Conservation (phyloP, 2,888 invertebrate species). For the Athalia circularis region DNA sequence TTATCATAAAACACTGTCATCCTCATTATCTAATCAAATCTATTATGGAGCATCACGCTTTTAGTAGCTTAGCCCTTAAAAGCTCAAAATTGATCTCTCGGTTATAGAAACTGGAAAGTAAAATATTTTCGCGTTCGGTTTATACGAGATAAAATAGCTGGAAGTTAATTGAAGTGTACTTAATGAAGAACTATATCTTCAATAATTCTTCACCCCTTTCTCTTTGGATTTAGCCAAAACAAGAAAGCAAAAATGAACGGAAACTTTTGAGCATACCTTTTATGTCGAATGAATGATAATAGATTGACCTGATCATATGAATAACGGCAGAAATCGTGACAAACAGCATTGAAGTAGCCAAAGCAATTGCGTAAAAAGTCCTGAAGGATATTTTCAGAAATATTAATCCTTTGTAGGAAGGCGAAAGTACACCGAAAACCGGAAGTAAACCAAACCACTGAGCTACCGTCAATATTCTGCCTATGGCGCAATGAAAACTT, state of each 20-base stretch:
- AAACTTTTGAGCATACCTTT: conserved; percentile 58
- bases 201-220: background rate
- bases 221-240: background rate
- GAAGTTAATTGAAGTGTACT: background rate
- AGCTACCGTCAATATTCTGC: conserved; percentile 62
- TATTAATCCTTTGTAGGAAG: conserved; percentile 58
- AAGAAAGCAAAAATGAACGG: background rate
- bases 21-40: background rate
- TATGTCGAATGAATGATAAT: conserved; percentile 59
- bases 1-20: background rate
- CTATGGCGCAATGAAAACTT: conserved; percentile 67
- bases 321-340: conserved; percentile 62
- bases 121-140: background rate
- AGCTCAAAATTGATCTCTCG: conserved; percentile 8
- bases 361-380: conserved; percentile 57
- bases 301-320: conserved; percentile 67
- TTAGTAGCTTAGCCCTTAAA: conserved; percentile 32
- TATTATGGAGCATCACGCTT: background rate
- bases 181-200: background rate
- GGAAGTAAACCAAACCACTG: conserved; percentile 70
- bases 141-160: too few relatives aligned
- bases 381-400: conserved; percentile 59
- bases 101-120: background rate
- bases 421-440: conserved; percentile 59
- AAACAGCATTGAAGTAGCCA: conserved; percentile 55